Conservation (phyloP, 2,797 vertebrate genomes). For the Vespertilio murinus region DNA sequence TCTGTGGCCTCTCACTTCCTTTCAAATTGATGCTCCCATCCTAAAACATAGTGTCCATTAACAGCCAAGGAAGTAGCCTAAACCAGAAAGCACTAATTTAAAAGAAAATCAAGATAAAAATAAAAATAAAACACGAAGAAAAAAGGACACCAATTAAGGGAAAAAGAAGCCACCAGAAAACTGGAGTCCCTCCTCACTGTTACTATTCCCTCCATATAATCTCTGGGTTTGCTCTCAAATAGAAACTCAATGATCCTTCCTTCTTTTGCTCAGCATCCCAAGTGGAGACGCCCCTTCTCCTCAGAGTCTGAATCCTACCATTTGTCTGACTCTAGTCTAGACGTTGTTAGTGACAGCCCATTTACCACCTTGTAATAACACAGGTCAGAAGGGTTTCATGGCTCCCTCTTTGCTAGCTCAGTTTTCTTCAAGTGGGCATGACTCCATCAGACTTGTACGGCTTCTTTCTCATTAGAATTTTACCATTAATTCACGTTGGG, state of each 20-base stretch:
- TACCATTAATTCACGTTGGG: background rate
- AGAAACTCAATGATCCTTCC: background rate
- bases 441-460: background rate
- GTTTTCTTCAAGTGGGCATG: background rate
- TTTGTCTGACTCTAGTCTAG: background rate
- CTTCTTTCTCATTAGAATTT: background rate
- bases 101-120: constrained; percentile 38
- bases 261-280: background rate
- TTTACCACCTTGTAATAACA: background rate
- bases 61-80: background rate
- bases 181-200: background rate
- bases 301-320: background rate
- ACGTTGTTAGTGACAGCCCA: background rate
- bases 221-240: background rate
- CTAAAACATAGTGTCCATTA: background rate
- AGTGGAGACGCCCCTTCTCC: background rate
- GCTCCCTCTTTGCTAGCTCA: background rate
- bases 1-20: background rate
- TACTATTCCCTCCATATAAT: background rate
- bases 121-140: background rate
- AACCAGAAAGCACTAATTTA: background rate
- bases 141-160: background rate
- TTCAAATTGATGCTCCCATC: background rate
- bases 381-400: background rate
- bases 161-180: background rate